Percentiles rank a stretch among this genome's conserved stretches.
Conservation (phyloP, 1,140 invertebrate genomes). For the Glossosoma conforme region DNA sequence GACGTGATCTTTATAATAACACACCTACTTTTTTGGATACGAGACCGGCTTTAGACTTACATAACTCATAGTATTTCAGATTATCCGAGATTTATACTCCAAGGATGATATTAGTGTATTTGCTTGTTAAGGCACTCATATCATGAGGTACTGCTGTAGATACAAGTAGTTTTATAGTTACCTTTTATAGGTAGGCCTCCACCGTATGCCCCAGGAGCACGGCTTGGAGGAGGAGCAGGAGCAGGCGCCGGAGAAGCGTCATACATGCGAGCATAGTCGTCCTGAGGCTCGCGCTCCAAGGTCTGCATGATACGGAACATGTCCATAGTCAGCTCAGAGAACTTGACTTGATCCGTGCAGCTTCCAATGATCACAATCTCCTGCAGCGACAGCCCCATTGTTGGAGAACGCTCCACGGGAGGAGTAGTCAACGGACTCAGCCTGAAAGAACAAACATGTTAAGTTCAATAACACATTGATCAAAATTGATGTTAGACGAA, state of each 20-base stretch:
- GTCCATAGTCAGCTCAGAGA: constrained; percentile 95
- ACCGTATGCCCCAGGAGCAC: constrained; percentile 33
- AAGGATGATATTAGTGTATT: no score
- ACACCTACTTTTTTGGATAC: no score
- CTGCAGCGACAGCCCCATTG: constrained; percentile 83
- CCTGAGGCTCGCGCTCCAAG: constrained; percentile 84
- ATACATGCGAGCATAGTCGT: constrained; percentile 75
- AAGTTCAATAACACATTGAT: no score
- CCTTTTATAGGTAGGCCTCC: constrained; percentile 33
- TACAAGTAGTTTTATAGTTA: constrained; percentile 18
- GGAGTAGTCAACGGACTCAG: constrained; percentile 81
- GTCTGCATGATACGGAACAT: constrained; percentile 98
- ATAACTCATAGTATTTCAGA: no score
- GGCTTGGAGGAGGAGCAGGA: constrained; percentile 52
- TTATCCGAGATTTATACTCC: no score
- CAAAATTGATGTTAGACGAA: no score
- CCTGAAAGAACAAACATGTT: constrained; percentile 54
- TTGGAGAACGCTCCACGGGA: constrained; percentile 78
- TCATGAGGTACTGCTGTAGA: no score
- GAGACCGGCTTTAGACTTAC: no score
- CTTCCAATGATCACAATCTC: constrained; percentile 95
- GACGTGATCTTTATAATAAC: no score
- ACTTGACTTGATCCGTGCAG: constrained; percentile 93
- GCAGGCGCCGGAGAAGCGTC: constrained; percentile 83
- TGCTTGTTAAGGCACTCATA: no score